These are phyloP conservation scores for Eupithecia subfuscata DNA, from an alignment of 2,888 invertebrate genomes.

Conservation along the genomic window DNA sequence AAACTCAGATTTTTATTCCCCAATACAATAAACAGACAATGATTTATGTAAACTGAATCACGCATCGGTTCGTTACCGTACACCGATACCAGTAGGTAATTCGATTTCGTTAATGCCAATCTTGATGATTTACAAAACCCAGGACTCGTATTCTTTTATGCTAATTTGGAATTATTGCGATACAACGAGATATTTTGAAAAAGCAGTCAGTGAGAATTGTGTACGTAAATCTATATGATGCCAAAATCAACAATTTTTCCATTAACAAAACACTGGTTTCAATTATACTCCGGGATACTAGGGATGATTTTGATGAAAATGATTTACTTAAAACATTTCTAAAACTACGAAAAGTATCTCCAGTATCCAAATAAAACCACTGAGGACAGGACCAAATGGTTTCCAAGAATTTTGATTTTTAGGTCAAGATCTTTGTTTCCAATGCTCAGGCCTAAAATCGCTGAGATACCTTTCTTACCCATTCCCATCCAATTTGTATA, in stretches of 20 bases:
- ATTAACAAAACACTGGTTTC: no score
- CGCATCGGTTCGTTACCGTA: constrained; percentile 57
- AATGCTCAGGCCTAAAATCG: neutral
- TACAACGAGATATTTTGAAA: neutral
- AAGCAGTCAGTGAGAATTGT: neutral
- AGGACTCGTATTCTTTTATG: neutral
- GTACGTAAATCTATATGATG: neutral
- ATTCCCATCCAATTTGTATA: neutral
- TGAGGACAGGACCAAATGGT: no score
- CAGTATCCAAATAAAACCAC: neutral
- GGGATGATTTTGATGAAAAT: neutral
- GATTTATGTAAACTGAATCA: constrained; percentile 67
- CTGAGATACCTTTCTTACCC: neutral
- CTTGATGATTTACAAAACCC: constrained; percentile 3
- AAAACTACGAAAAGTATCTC: neutral
- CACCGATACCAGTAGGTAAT: constrained; percentile 23
- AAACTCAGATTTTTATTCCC: constrained; percentile 29
- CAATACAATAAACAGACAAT: constrained; percentile 55
- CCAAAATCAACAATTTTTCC: neutral
- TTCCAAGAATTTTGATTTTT: no score
- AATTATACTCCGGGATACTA: no score
- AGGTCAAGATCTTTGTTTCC: neutral
- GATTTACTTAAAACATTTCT: neutral
- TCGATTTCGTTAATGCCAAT: constrained; percentile 31
- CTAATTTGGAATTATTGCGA: neutral